Percentiles rank a stretch among this genome's conserved stretches.
Conservation (phyloP, 2,888 invertebrate species). For the Thereva unica region DNA sequence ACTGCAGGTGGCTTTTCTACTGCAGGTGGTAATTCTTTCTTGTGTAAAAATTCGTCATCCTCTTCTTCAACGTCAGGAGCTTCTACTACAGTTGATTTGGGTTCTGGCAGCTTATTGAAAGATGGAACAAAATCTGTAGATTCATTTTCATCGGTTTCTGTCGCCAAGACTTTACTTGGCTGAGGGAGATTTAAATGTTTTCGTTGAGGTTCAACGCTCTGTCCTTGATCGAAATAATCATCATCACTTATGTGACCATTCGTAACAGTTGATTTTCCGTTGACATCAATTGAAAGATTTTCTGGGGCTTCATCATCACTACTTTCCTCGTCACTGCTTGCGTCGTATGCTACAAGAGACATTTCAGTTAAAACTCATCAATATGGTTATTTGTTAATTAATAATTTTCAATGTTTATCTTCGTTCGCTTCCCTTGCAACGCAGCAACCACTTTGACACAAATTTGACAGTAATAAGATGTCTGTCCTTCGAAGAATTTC, state of each 20-base stretch:
- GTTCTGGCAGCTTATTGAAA: conserved; percentile 53
- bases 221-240: conserved; percentile 47
- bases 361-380: conserved; percentile 50
- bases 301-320: conserved; percentile 45
- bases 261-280: conserved; percentile 48
- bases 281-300: neutral
- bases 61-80: conserved; percentile 57
- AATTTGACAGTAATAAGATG: neutral
- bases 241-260: conserved; percentile 52
- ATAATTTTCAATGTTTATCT: too few relatives aligned
- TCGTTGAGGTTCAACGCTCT: conserved; percentile 41
- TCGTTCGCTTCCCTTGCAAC: neutral
- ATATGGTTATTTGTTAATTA: neutral
- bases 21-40: conserved; percentile 61
- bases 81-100: conserved; percentile 44
- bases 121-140: conserved; percentile 36
- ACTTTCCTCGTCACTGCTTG: conserved; percentile 58
- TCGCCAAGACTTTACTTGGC: neutral
- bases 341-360: conserved; percentile 69
- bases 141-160: neutral
- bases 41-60: conserved; percentile 68
- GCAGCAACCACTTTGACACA: neutral
- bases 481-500: too few relatives aligned
- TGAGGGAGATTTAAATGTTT: neutral
- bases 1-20: conserved; percentile 46